Conservation (phyloP, 2,797 vertebrate genomes). For the Salmo trutta region DNA sequence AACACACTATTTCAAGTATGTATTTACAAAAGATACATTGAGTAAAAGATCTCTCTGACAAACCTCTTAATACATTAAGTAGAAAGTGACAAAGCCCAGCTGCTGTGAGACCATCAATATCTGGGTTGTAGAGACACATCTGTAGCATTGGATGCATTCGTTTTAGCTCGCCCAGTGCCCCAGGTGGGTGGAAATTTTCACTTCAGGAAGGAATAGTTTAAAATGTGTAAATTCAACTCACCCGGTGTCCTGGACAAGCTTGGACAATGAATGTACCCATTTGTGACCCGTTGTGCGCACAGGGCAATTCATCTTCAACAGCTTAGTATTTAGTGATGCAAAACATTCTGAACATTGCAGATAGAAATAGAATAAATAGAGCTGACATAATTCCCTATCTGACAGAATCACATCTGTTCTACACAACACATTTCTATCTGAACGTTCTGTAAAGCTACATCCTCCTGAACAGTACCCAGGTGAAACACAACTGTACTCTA, state of each 20-base stretch:
- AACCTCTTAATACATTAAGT: constrained; percentile 22
- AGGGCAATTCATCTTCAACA: constrained; percentile 16
- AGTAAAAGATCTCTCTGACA: constrained; percentile 46
- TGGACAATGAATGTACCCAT: neutral
- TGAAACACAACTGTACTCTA: constrained; percentile 27
- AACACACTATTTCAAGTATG: constrained; percentile 69
- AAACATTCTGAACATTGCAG: too few species aligned
- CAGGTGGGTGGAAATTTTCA: too few species aligned
- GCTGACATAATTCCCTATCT: constrained; percentile 32
- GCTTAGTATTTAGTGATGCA: constrained; percentile 1
- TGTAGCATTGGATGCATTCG: too few species aligned
- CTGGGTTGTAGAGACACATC: too few species aligned
- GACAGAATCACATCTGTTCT: too few species aligned
- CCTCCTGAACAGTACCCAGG: constrained; percentile 10
- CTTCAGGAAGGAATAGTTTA: too few species aligned
- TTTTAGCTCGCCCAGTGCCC: too few species aligned
- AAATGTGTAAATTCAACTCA: too few species aligned
- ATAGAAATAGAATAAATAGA: neutral
- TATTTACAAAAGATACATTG: constrained; percentile 70
- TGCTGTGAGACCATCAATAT: too few species aligned
- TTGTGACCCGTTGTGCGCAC: neutral
- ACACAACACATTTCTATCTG: too few species aligned
- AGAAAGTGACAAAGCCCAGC: constrained; percentile 7
- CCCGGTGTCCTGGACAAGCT: neutral
- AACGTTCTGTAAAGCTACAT: neutral